A percentile compares a stretch with the other conserved stretches of the same genome.
These are phyloP conservation scores for Betta splendens DNA, from an alignment of 2,797 vertebrate genomes.

Conservation along the genomic window DNA sequence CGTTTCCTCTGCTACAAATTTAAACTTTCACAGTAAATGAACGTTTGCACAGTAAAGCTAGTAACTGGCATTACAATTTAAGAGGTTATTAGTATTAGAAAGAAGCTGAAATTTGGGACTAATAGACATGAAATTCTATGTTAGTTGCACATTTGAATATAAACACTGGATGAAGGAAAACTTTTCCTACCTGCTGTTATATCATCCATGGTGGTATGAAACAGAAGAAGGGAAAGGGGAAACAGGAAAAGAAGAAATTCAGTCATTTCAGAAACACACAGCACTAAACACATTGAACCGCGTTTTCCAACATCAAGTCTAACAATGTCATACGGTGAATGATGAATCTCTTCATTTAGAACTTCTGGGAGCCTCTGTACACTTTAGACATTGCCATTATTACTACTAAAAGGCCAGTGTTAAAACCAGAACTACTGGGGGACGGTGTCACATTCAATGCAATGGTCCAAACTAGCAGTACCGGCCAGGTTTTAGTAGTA, in stretches of 20 bases:
- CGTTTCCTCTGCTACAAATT: too few species aligned
- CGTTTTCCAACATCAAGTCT: slow-evolving; percentile 22
- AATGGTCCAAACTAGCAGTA: background rate
- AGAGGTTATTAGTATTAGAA: too few species aligned
- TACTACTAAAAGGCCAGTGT: background rate
- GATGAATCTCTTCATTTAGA: background rate
- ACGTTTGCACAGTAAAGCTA: too few species aligned
- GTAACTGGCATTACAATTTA: too few species aligned
- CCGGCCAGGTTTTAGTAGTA: slow-evolving; percentile 14
- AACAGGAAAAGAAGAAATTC: slow-evolving; percentile 33
- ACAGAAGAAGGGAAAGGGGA: slow-evolving; percentile 26
- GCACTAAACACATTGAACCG: slow-evolving; percentile 5
- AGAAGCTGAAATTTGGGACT: too few species aligned
- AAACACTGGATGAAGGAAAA: slow-evolving; percentile 3
- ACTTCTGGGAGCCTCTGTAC: slow-evolving; percentile 2
- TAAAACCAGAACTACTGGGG: slow-evolving; percentile 1
- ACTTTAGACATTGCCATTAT: slow-evolving; percentile 7
- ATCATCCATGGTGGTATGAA: slow-evolving; percentile 21
- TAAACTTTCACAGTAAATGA: too few species aligned
- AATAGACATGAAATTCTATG: too few species aligned
- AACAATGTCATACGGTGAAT: slow-evolving; percentile 8
- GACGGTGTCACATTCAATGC: background rate
- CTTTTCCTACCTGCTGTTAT: slow-evolving; percentile 61
- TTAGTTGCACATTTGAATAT: background rate
- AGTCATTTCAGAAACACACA: slow-evolving; percentile 20